Evolutionary conservation across 2,888 invertebrate species (phyloP), one percentile per base, ranked within the genome.

Genomic region (Odontomyia ornata): DNA sequence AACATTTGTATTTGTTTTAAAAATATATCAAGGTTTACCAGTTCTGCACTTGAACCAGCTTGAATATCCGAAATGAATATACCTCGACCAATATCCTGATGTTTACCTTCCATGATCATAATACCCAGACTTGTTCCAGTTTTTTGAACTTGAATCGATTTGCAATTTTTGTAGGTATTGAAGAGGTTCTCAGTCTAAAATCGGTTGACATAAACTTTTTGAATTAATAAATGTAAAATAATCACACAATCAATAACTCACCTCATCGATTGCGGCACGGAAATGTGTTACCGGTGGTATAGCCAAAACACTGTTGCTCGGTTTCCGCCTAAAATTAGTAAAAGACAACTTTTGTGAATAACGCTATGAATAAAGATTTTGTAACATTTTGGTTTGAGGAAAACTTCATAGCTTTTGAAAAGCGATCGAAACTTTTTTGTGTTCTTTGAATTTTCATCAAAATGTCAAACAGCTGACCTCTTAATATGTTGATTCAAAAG

Each of bases 61-160:
- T 96, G 96, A 79, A 97, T 91, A 86, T 97, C 96, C 3, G 96
- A 96, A 81, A 97, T 93, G 88, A 97, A 97, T 86, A 97, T 96
- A 77, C 96, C 96, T 83, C 93, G 93, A 27, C 97, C 96, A 47
- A 96, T 93, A 86, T 96, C 96, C 67, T 93, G 93, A 88, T 97
- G 96, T 81, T 95, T 93, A 78, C 97, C 96, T 85, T 96, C 97
- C 86, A 97, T 96, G 83, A 97, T 95, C 96, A 97, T 97, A 84
- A 97, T 95, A 80, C 97, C 97, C 80, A 97, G 89, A 78, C 95
- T 95, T 79, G 83, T 83, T 23, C 86, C 86, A 62, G 94, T 95
- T 91, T 96, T 96, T 87, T 94, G 95, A 85, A 96, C 91, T 80
- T 93, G 91, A 79, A 96, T 91, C 78, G 93, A 92, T 82, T 93